phyloP scores from a whole-genome alignment of 2,888 invertebrate species.

The Gymnoscelis rufifasciata region DNA sequence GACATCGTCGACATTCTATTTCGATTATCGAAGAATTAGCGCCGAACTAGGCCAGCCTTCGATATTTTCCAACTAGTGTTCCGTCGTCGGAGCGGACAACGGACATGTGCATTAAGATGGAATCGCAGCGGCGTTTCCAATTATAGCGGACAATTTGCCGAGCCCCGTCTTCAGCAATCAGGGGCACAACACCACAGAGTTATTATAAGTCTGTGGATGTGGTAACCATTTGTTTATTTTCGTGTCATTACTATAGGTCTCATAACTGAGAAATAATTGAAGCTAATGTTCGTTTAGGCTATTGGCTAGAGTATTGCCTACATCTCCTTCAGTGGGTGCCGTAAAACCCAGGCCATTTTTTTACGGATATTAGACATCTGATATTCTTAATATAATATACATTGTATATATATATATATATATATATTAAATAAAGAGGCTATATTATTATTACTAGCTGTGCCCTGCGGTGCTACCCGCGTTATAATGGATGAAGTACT shows the following conservation, averaged over 20 bases:
- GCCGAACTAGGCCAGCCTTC: neutral
- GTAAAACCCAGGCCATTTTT: no score
- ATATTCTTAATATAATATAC: no score
- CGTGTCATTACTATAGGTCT: neutral
- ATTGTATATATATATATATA: no score
- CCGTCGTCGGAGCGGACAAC: neutral
- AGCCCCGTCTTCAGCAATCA: constrained; percentile 36
- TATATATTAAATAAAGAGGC: no score
- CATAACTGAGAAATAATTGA: neutral
- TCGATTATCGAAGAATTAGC: no score
- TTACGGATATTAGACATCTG: no score
- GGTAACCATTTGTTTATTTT: neutral
- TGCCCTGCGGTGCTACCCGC: no score
- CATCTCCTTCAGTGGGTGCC: no score
- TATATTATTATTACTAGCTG: no score
- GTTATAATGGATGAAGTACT: no score
- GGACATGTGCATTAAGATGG: constrained; percentile 23
- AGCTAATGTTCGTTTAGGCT: neutral
- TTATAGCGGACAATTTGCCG: constrained; percentile 37
- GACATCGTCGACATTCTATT: no score
- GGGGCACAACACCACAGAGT: constrained; percentile 24
- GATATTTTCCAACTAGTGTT: constrained; percentile 7
- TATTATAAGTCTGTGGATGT: neutral
- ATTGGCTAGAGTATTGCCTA: no score
- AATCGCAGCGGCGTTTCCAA: constrained; percentile 31